Conservation (phyloP, 2,888 invertebrate species). For the Poecilobothrus nobilitatus region DNA sequence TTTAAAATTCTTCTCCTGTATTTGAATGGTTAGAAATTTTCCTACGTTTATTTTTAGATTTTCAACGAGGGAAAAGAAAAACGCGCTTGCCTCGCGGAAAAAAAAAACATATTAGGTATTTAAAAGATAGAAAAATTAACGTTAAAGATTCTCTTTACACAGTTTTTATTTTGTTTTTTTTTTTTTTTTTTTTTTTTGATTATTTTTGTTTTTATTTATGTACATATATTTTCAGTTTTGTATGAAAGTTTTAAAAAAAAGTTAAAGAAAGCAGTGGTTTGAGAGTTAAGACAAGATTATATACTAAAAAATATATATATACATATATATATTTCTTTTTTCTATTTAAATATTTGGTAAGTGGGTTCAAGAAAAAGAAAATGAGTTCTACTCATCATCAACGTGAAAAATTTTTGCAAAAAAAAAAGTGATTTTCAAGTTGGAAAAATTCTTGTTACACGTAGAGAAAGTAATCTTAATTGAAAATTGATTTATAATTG, state of each 20-base stretch:
- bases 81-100: background rate
- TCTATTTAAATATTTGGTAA: too few relatives aligned
- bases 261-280: background rate
- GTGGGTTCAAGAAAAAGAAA: too few relatives aligned
- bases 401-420: too few relatives aligned
- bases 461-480: constrained; percentile 41
- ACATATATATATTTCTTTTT: too few relatives aligned
- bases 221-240: too few relatives aligned
- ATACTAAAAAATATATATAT: background rate
- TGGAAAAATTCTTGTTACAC: constrained; percentile 2
- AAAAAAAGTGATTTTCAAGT: background rate
- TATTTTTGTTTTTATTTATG: too few relatives aligned
- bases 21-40: background rate
- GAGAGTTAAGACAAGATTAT: background rate
- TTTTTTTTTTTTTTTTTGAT: too few relatives aligned
- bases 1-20: background rate
- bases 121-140: background rate
- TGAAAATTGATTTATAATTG: constrained; percentile 47
- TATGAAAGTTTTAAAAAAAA: background rate
- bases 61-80: too few relatives aligned
- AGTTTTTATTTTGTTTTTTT: background rate
- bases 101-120: background rate
- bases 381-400: too few relatives aligned
- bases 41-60: too few relatives aligned
- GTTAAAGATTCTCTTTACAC: background rate